Evolutionary conservation across 2,888 invertebrate species (phyloP).

Genomic region (Brassicogethes aeneus): DNA sequence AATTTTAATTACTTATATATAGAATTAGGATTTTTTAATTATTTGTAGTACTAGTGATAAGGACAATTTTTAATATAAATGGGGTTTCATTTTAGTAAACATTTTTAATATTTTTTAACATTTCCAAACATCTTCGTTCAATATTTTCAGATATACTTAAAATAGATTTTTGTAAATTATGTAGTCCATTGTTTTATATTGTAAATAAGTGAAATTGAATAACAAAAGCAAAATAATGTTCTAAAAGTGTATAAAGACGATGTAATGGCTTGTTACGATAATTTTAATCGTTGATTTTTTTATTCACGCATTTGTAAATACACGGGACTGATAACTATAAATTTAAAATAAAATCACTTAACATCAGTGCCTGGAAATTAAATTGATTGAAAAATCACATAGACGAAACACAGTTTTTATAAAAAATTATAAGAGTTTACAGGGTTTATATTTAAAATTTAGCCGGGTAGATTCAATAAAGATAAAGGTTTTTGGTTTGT

Average conservation of each 20-base stretch:
- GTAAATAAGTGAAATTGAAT: not conserved
- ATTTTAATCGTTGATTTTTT: not conserved
- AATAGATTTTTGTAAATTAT: not conserved
- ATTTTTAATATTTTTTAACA: too few relatives aligned
- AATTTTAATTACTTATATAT: too few relatives aligned
- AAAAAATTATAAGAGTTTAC: too few relatives aligned
- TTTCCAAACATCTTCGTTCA: too few relatives aligned
- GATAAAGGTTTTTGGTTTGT: too few relatives aligned
- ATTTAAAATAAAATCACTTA: not conserved
- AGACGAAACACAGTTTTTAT: slow-evolving; percentile 1
- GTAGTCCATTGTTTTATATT: not conserved
- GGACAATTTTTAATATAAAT: too few relatives aligned
- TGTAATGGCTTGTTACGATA: not conserved
- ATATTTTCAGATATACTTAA: not conserved
- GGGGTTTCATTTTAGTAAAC: too few relatives aligned
- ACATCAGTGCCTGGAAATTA: not conserved
- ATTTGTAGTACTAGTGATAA: too few relatives aligned
- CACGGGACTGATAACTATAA: slow-evolving; percentile 30
- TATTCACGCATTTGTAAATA: slow-evolving; percentile 30
- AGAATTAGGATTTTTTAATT: too few relatives aligned
- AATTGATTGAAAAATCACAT: not conserved
- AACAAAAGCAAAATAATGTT: slow-evolving; percentile 8
- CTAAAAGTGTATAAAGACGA: slow-evolving; percentile 9
- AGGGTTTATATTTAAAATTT: too few relatives aligned
- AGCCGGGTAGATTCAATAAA: too few relatives aligned